Conservation (phyloP, 2,113 vertebrate species). For the Mesembrinibis cayennensis region DNA sequence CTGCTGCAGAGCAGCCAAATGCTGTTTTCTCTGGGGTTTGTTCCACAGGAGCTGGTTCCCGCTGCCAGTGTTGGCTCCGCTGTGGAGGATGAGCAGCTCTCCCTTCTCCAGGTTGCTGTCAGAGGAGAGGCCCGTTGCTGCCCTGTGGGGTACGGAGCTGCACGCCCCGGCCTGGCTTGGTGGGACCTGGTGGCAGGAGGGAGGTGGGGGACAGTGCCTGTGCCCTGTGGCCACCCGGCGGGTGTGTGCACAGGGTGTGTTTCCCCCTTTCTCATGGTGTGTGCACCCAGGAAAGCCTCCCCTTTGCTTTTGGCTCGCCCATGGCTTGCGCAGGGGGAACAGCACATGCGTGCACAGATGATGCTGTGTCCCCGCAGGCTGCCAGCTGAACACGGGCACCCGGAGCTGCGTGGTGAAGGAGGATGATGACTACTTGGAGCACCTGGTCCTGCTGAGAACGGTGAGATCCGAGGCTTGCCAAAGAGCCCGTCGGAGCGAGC, state of each 20-base stretch:
- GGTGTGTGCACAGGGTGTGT: accelerated
- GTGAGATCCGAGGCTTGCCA: background rate
- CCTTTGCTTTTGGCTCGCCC: accelerated
- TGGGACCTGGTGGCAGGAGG: background rate
- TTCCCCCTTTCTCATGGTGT: accelerated
- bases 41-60: background rate
- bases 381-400: constrained; percentile 25
- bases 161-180: background rate
- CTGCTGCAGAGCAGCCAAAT: background rate
- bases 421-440: constrained; percentile 57
- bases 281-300: background rate
- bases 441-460: constrained; percentile 66
- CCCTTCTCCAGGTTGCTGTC: no score
- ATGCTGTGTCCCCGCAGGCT: constrained; percentile 32
- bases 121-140: background rate
- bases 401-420: constrained; percentile 50
- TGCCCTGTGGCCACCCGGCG: background rate
- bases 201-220: accelerated
- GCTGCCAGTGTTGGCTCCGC: accelerated
- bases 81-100: background rate
- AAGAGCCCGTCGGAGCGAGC: accelerated
- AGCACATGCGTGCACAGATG: accelerated
- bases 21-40: background rate
- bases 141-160: constrained; percentile 28
- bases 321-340: background rate